Base-by-base conservation (phyloP, 1,140 invertebrate genomes). In the Papilio machaon region DNA sequence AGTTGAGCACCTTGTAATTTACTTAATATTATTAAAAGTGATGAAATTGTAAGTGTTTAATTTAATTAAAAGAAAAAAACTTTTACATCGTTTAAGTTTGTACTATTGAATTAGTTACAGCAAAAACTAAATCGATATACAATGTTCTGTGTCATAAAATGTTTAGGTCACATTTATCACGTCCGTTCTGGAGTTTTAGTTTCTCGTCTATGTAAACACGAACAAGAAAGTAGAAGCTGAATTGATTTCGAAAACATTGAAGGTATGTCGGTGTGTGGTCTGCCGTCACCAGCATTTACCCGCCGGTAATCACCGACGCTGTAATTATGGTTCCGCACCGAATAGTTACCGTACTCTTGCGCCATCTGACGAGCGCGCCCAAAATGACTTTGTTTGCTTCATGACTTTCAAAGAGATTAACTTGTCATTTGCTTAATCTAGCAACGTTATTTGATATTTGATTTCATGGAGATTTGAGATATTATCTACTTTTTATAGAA, bases 271-370 rank as follows among this genome's bases (percentile, higher is more conserved):
- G 81, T 88, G 89, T 84, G 91, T 92, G 91, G 91, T 82, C 88
- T 77, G 58, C 30, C 76, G 85, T 87, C 85, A 87, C 85, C 88
- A 86, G 60, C 83, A 70, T 85, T 84, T 83, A 85, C 75, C 77
- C 79, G 79, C 80, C 52, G 70, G 86, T 91, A 91, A 91, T 89
- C 90, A 91, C 86, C 82, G 73, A 82, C 87, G 89, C 82, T 64
- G 86, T 91, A 91, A 92, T 92, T 91, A 92, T 86, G 87, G 85
- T 87, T 87, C 83, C 81, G 89, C 87, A 88, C 84, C 85, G 83
- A 88, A 87, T 89, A 90, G 87, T 90, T 90, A 87, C 90, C 84
- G 89, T 86, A 89, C 88, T 88, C 90, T 92, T 91, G 85, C 87
- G 83, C 84, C 84, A 88, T 83, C 79, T 92, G 90, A 88, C 89